Evolutionary conservation across 2,888 invertebrate genomes (phyloP).

Genomic region (Zaprionus bogoriensis): DNA sequence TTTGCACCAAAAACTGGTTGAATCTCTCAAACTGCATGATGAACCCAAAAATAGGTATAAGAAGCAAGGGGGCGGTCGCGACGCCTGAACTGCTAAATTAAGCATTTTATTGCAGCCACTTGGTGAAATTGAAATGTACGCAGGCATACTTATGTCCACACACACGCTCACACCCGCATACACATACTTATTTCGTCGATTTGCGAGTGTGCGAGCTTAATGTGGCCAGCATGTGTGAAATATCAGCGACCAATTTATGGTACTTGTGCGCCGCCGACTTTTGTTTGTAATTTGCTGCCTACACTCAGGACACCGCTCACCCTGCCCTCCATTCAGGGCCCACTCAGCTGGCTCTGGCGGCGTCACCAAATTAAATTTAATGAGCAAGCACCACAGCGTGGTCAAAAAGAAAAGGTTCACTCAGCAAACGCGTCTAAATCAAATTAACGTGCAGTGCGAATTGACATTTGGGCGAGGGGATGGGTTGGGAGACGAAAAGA

Average conservation of each 20-base stretch:
- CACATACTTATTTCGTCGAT: no score
- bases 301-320: slow-evolving; percentile 3
- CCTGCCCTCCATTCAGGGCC: background rate
- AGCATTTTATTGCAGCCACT: slow-evolving; percentile 69
- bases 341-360: background rate
- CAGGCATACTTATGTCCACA: slow-evolving; percentile 9
- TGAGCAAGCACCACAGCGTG: slow-evolving; percentile 55
- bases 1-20: no score
- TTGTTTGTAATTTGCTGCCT: slow-evolving; percentile 57
- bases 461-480: slow-evolving; percentile 2
- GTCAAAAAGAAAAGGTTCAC: slow-evolving; percentile 66
- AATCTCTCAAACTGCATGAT: no score
- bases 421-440: slow-evolving; percentile 70
- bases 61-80: background rate
- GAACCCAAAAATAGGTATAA: slow-evolving; percentile 17
- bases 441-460: slow-evolving; percentile 53
- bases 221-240: slow-evolving; percentile 66
- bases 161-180: slow-evolving; percentile 1
- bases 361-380: slow-evolving; percentile 71
- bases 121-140: slow-evolving; percentile 35
- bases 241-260: slow-evolving; percentile 73
- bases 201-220: slow-evolving; percentile 13
- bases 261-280: slow-evolving; percentile 59
- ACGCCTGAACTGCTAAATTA: slow-evolving; percentile 58
- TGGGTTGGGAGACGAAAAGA: background rate